Evolutionary conservation across 2,888 invertebrate species (phyloP), one percentile per base, ranked within the genome.

Genomic region (Colletes collaris): DNA sequence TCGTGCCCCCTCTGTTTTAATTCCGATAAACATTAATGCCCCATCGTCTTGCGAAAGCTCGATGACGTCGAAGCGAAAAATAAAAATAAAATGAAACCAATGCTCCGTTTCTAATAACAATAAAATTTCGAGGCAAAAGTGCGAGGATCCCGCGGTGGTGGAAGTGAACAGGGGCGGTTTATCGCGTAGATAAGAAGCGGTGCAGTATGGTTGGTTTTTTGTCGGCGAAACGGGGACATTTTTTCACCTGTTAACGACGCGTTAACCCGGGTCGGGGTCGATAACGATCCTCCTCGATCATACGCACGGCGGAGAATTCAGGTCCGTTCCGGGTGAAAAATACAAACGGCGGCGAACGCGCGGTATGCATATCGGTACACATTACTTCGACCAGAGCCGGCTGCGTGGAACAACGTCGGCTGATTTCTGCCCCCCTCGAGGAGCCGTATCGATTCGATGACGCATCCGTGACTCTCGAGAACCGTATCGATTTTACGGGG

Each of bases 401-500:
- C n/a, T 53, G 56, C 58, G 70, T 70, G 35, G 11, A 46, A 50
- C 55, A 46, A 10, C 35, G 63, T n/a, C 46, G 13, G 27, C 13
- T 35, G 44, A 79, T 76, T 69, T 77, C 44, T 44, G 46, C 16
- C 16, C 27, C 27, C 27, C 16, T 16, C 11, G 16, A 64, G 55
- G 53, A 76, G 65, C 55, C 40, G 55, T 69, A 60, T 75, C 76
- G 68, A 75, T 69, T 55, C 59, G 13, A 10, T 60, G 67, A 79
- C 77, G 64, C 64, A 55, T 68, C 40, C 72, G 10, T 8, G 19
- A 11, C 35, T 53, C 5, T 19, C 27, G n/a, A 10, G 58, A 56
- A 52, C 65, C n/a, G 40, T 64, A 78, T 78, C 70, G 78, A 78
- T 81, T 70, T 55, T 55, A 52, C n/a, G 3, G 10, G 0, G 56